Base-by-base conservation (phyloP, 2,888 invertebrate species). In the Oegoconia quadripuncta region DNA sequence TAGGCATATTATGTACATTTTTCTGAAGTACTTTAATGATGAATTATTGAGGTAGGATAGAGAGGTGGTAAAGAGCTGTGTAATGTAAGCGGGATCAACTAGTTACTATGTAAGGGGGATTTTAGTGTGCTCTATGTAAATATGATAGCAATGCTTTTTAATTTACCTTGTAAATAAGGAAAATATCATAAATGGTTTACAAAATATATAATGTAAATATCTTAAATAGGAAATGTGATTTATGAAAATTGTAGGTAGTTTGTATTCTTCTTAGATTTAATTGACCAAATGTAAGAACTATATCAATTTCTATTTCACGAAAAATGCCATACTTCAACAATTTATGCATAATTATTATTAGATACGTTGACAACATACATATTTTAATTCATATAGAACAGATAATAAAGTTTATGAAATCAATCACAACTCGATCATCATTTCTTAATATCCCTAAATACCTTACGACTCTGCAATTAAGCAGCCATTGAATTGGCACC, bases 51-150 rank as follows among this genome's bases (percentile, higher is more conserved):
- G 3, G n/a, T n/a, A n/a, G n/a, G n/a, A 42, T 44, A 66, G 66
- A 66, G 55, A 62, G 65, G 59, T 59, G 69, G 64, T 55, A 64
- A 66, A 62, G 73, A 75, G 74, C 75, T 78, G 75, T 76, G 76
- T 76, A 75, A 68, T 71, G 66, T 75, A 80, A 77, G 83, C 69
- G 86, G 86, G 86, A 86, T 84, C 86, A 86, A 86, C 74, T 86
- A 84, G 82, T 70, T 75, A 72, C 69, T 82, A 76, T 67, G 56
- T 74, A 77, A 74, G 64, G 60, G 67, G 66, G 59, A 56, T 61
- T 50, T 56, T 56, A 66, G 67, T 71, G 52, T 56, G 70, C 62
- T 62, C 14, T 64, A 52, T 60, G 66, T 74, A 70, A 52, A 68
- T 71, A 71, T 59, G 64, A 55, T 55, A 27, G 27, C n/a, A 29